phyloP scores from a whole-genome alignment of 2,888 invertebrate genomes.

The Ligdia adustata region DNA sequence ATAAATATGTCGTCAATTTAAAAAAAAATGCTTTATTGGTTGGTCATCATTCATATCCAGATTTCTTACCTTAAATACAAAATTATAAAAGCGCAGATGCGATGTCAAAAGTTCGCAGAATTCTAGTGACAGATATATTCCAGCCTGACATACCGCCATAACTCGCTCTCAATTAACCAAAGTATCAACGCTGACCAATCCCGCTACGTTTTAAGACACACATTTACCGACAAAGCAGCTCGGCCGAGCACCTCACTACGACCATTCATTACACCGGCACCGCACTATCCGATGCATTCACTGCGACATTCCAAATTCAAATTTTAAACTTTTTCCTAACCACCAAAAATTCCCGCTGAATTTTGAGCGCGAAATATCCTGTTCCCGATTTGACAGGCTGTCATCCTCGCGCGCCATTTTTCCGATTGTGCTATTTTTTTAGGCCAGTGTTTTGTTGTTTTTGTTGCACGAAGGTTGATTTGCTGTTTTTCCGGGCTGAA shows the following conservation, averaged over 20 bases:
- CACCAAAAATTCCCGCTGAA: constrained; percentile 25
- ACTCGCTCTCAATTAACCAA: constrained; percentile 38
- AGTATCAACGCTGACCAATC: constrained; percentile 62
- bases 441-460: constrained; percentile 42
- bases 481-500: constrained; percentile 33
- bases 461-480: constrained; percentile 41
- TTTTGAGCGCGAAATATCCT: constrained; percentile 37
- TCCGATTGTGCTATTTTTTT: constrained; percentile 45
- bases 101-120: no score
- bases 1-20: no score
- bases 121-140: no score
- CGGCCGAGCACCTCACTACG: constrained; percentile 72
- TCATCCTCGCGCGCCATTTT: constrained; percentile 57
- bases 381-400: constrained; percentile 53
- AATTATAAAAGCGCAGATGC: no score
- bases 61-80: no score
- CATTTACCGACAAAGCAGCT: constrained; percentile 78
- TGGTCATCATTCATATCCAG: no score
- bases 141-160: no score
- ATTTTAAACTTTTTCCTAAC: constrained; percentile 32
- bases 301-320: constrained; percentile 50
- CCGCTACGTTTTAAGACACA: constrained; percentile 69
- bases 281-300: constrained; percentile 71
- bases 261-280: constrained; percentile 76
- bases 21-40: no score